A percentile compares a stretch with the other conserved stretches of the same genome.
Evolutionary conservation across 2,113 vertebrate genomes (phyloP).

Genomic region (Notarius quadriscutis): DNA sequence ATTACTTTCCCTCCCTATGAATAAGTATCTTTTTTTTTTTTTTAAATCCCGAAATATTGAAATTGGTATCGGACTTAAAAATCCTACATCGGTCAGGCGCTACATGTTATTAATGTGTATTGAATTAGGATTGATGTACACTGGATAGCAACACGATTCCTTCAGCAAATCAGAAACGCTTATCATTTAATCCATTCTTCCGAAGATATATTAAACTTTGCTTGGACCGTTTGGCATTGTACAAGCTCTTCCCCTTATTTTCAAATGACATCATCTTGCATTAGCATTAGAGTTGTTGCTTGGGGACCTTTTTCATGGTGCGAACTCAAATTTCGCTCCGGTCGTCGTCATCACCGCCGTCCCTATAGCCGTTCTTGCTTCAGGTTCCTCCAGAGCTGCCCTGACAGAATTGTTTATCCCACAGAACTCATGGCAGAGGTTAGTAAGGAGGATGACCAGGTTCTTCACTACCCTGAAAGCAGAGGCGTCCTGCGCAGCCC

Average conservation of each 20-base stretch:
- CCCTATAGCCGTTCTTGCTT: neutral
- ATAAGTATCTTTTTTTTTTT: too few species aligned
- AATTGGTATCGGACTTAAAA: too few species aligned
- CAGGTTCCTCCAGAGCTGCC: neutral
- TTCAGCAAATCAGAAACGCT: too few species aligned
- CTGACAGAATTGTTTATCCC: neutral
- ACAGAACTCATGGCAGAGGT: constrained; percentile 87
- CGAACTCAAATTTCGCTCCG: neutral
- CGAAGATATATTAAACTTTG: neutral
- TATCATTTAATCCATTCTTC: too few species aligned
- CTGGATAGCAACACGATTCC: neutral
- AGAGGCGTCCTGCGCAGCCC: constrained; percentile 75
- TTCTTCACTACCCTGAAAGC: constrained; percentile 90
- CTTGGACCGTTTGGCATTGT: neutral
- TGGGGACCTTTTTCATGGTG: too few species aligned
- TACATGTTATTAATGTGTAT: too few species aligned
- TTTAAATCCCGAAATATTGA: too few species aligned
- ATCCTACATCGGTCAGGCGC: too few species aligned
- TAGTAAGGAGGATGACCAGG: constrained; percentile 90
- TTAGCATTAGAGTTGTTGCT: neutral
- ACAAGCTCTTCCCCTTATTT: neutral
- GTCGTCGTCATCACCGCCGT: too few species aligned
- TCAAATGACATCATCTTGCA: neutral
- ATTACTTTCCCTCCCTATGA: too few species aligned
- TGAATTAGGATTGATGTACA: neutral